phyloP scores from a whole-genome alignment of 2,113 vertebrate genomes.

The Eulacestoma nigropectus region DNA sequence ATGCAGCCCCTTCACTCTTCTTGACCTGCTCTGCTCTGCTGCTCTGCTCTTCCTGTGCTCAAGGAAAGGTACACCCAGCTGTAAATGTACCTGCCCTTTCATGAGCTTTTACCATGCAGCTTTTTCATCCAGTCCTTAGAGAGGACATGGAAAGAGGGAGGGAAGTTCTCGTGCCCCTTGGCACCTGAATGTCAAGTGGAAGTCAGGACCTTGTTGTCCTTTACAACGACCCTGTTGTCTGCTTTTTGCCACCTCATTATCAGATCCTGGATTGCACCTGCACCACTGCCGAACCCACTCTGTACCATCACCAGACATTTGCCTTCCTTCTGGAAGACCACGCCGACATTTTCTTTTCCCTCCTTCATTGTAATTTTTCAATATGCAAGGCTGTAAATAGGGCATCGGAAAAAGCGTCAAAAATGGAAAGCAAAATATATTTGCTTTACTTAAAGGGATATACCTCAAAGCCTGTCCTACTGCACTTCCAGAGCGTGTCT shows the following conservation, averaged over 20 bases:
- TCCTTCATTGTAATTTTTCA: not conserved
- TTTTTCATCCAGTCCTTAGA: not conserved
- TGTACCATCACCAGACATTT: not conserved
- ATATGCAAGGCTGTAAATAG: not conserved
- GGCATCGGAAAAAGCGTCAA: not conserved
- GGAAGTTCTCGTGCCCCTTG: not conserved
- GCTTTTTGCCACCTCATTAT: not conserved
- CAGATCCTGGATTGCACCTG: not conserved
- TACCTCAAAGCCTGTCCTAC: not conserved
- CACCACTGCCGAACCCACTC: not conserved
- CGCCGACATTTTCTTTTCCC: not conserved
- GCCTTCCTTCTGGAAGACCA: not conserved
- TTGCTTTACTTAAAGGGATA: not conserved
- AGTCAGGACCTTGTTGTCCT: not conserved
- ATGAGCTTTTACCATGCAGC: not conserved
- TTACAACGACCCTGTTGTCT: not conserved
- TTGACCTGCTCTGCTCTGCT: not conserved
- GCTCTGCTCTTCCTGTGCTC: not conserved
- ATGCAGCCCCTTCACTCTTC: not conserved
- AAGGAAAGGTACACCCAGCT: not conserved
- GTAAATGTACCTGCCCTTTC: not conserved
- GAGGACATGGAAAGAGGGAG: not conserved
- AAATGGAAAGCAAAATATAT: not conserved
- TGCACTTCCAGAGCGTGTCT: not conserved
- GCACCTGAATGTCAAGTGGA: not conserved